Base-by-base conservation (phyloP, 2,888 invertebrate species). In the Orthonychiurus folsomi region DNA sequence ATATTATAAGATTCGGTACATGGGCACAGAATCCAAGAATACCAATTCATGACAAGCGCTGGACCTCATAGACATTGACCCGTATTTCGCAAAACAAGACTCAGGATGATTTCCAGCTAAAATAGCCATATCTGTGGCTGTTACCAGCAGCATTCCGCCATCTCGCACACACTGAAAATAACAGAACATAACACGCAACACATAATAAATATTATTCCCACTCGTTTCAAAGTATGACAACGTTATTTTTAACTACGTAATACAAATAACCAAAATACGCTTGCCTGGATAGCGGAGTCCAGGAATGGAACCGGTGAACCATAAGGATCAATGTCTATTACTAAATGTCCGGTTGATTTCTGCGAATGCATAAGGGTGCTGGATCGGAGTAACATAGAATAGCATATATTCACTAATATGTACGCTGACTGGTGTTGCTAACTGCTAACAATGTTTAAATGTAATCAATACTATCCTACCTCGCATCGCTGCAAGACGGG, bases 91-190 rank as follows among this genome's bases (percentile, higher is more conserved):
- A 73, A 86, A 84, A 76, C 96, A 96, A 0, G 95, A 90, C 78
- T 99, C 97, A 0, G 93, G 89, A 0, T 89, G 84, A 79, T 95
- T 96, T 0, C 99, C 99, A 63, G 95, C 95, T 55, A 99, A 78
- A 0, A 96, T 88, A 0, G 88, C 92, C 90, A 95, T 93, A 77
- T 99, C 99, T 0, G 99, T 99, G 26, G 95, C 96, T 0, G 99
- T 99, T 0, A 99, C 86, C 72, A 96, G 83, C 28, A 99, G 78
- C 26, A 99, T 76, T 0, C 97, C 97, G 18, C 89, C 88, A 69
- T 89, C 86, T 56, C 82, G 81, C 0, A 91, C 79, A 64, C 86
- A 84, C 76, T 91, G 89, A 3, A 63, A 54, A n/a, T n/a, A n/a
- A n/a, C 28, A 26, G 21, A 58, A 50, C 48, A 20, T 23, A 61